These are phyloP conservation scores for Enteromius anoplus DNA, from an alignment of 2,797 vertebrate genomes.

Conservation along the genomic window DNA sequence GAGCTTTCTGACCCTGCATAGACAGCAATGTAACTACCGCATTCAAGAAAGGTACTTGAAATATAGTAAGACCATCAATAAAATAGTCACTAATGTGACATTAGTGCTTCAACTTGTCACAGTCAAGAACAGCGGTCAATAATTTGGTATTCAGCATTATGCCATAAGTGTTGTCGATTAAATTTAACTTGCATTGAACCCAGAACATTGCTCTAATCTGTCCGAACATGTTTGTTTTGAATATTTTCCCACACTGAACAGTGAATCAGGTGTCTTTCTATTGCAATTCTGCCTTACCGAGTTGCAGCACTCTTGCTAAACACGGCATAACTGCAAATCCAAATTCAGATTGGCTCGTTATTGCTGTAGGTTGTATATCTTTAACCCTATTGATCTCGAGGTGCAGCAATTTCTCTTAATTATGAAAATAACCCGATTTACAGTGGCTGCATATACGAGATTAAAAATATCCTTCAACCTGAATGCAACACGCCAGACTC, in stretches of 20 bases:
- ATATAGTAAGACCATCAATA: background rate
- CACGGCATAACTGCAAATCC: conserved; percentile 63
- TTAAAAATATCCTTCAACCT: conserved; percentile 73
- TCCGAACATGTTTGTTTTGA: background rate
- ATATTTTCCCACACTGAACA: background rate
- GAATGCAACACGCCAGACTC: conserved; percentile 61
- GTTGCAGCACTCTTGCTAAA: conserved; percentile 16
- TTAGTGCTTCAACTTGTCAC: too few relatives aligned
- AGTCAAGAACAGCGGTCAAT: too few relatives aligned
- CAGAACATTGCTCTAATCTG: background rate
- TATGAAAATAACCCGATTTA: conserved; percentile 76
- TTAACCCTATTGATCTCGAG: conserved; percentile 73
- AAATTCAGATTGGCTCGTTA: conserved; percentile 69
- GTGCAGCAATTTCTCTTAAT: conserved; percentile 77
- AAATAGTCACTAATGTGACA: background rate
- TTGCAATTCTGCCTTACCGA: background rate
- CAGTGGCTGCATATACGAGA: conserved; percentile 70
- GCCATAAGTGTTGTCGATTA: background rate
- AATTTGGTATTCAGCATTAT: background rate
- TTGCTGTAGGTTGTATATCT: conserved; percentile 67
- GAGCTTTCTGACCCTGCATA: background rate
- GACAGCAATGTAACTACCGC: background rate
- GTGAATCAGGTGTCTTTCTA: conserved; percentile 11
- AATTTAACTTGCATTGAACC: background rate
- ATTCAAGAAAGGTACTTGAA: background rate